These are phyloP conservation scores for Montipora cactus DNA, from an alignment of 64 coral and sea anemone genomes.

Conservation along the genomic window DNA sequence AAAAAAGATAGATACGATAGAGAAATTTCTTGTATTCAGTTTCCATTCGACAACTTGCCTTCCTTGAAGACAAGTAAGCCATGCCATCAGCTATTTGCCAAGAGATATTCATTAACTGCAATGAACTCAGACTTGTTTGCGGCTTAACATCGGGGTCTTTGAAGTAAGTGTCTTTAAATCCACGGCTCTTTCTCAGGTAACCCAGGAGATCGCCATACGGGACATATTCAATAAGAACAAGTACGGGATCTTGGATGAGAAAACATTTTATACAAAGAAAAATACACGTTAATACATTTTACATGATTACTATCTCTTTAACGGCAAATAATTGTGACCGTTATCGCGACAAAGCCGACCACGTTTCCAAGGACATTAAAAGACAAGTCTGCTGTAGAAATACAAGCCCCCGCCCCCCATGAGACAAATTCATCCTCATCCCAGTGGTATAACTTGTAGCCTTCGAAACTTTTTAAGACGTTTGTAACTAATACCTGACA, in stretches of 20 bases:
- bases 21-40: not conserved
- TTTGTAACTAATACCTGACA: not conserved
- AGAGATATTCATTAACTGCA: slow-evolving; percentile 57
- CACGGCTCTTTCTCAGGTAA: slow-evolving; percentile 80
- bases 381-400: too few species aligned
- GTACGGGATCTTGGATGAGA: slow-evolving; percentile 40
- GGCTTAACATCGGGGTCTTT: slow-evolving; percentile 72
- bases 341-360: too few species aligned
- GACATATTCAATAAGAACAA: slow-evolving; percentile 68
- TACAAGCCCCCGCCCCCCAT: too few species aligned
- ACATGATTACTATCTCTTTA: too few species aligned
- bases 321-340: too few species aligned
- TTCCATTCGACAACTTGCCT: slow-evolving; percentile 11
- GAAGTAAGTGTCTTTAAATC: slow-evolving; percentile 70
- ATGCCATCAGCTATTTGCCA: slow-evolving; percentile 76
- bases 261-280: not conserved
- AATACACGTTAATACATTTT: not conserved
- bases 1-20: not conserved
- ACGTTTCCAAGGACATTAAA: too few species aligned
- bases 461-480: too few species aligned
- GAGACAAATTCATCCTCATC: too few species aligned
- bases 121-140: slow-evolving; percentile 39
- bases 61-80: slow-evolving; percentile 66
- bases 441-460: too few species aligned
- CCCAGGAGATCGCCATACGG: slow-evolving; percentile 77